A percentile compares a stretch with the other conserved stretches of the same genome.
Conservation (phyloP, 2,113 vertebrate species). For the Tragelaphus buxtoni region DNA sequence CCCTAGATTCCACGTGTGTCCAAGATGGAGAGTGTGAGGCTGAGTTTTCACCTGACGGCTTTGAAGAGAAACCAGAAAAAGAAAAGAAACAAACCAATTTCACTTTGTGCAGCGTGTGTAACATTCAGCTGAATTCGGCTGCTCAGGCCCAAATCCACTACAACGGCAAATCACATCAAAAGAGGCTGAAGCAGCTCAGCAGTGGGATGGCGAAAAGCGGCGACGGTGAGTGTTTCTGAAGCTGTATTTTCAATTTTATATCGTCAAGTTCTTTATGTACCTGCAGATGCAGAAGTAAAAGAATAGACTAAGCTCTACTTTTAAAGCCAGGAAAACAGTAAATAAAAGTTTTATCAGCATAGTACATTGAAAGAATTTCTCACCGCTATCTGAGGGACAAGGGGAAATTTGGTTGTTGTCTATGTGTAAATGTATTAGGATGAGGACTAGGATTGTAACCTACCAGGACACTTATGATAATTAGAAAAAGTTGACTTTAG, state of each 20-base stretch:
- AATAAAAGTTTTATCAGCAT: background rate
- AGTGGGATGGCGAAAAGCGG: conserved; percentile 75
- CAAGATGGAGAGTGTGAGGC: conserved; percentile 70
- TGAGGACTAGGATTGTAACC: background rate
- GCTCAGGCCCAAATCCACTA: conserved; percentile 86
- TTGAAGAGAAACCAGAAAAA: conserved; percentile 78
- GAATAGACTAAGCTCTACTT: background rate
- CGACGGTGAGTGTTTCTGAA: conserved; percentile 73
- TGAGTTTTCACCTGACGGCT: conserved; percentile 71
- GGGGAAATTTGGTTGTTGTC: background rate
- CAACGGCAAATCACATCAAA: conserved; percentile 85
- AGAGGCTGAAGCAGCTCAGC: conserved; percentile 83
- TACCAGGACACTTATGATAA: background rate
- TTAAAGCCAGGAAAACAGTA: background rate
- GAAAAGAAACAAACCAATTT: conserved; percentile 81
- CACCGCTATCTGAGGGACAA: background rate
- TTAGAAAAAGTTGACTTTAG: background rate
- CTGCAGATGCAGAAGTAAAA: background rate
- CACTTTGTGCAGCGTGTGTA: conserved; percentile 84
- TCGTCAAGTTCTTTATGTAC: background rate
- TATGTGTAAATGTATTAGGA: background rate
- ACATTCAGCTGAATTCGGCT: conserved; percentile 85
- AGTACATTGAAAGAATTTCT: background rate
- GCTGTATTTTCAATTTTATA: background rate
- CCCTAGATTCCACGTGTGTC: conserved; percentile 70